phyloP scores from a whole-genome alignment of 2,113 vertebrate genomes.

The Nothoprocta perdicaria region DNA sequence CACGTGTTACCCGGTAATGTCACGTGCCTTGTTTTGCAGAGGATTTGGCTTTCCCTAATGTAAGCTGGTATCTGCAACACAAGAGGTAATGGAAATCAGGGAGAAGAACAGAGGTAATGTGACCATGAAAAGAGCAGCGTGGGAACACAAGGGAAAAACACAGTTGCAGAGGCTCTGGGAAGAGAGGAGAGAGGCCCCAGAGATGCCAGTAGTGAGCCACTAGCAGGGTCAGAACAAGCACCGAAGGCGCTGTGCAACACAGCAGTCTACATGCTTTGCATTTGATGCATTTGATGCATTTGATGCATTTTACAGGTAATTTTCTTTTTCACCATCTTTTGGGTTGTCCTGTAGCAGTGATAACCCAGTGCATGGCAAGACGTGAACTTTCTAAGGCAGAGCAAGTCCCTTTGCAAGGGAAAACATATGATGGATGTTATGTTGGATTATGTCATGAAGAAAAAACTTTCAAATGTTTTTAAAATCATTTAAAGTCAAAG shows the following conservation, averaged over 20 bases:
- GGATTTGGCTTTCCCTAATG: neutral
- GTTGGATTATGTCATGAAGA: neutral
- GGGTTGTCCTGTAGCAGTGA: neutral
- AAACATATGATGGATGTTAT: neutral
- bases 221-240: neutral
- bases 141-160: neutral
- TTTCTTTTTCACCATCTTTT: neutral
- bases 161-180: neutral
- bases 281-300: neutral
- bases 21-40: neutral
- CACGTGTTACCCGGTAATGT: neutral
- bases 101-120: neutral
- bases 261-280: neutral
- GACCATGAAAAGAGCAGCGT: neutral
- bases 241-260: neutral
- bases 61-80: neutral
- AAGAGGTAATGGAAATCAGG: neutral
- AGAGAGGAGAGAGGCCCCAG: neutral
- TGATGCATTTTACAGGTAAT: neutral
- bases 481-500: neutral
- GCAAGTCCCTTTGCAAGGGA: neutral
- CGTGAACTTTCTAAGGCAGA: neutral
- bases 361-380: neutral
- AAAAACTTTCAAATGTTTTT: neutral
- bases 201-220: fast-evolving